Evolutionary conservation across 2,888 invertebrate genomes (phyloP).

Genomic region (Horisme vitalbata): DNA sequence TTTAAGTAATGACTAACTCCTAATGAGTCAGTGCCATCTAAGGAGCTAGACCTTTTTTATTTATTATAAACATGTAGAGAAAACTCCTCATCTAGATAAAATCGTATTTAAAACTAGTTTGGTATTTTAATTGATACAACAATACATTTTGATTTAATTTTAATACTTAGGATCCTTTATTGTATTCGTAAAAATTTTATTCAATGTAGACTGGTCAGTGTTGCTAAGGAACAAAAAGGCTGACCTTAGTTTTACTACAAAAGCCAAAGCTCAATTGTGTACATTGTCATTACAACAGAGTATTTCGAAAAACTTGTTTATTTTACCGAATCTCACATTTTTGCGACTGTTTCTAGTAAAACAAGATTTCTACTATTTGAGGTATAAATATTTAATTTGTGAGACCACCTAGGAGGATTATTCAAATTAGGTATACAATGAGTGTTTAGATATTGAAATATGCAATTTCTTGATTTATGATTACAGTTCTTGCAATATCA

Average conservation of each 20-base stretch:
- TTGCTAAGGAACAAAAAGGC: slow-evolving; percentile 8
- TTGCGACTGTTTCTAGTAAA: slow-evolving; percentile 18
- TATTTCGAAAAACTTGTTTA: slow-evolving; percentile 8
- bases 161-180: slow-evolving; percentile 4
- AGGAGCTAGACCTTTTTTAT: no score
- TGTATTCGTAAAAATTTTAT: slow-evolving; percentile 6
- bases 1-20: no score
- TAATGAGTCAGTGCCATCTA: no score
- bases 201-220: slow-evolving; percentile 1
- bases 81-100: no score
- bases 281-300: slow-evolving; percentile 13
- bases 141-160: no score
- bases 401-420: slow-evolving; percentile 18
- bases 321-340: slow-evolving; percentile 14
- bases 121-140: no score
- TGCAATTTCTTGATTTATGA: slow-evolving; percentile 21
- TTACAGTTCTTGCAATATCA: slow-evolving; percentile 17
- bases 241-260: slow-evolving; percentile 13
- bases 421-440: slow-evolving; percentile 24
- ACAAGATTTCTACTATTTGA: slow-evolving; percentile 18
- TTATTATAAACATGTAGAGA: no score
- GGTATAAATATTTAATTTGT: slow-evolving; percentile 16
- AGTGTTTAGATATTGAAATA: slow-evolving; percentile 16
- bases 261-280: slow-evolving; percentile 4
- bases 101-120: no score